Evolutionary conservation across 2,113 vertebrate species (phyloP).

Genomic region (Antidorcas marsupialis): DNA sequence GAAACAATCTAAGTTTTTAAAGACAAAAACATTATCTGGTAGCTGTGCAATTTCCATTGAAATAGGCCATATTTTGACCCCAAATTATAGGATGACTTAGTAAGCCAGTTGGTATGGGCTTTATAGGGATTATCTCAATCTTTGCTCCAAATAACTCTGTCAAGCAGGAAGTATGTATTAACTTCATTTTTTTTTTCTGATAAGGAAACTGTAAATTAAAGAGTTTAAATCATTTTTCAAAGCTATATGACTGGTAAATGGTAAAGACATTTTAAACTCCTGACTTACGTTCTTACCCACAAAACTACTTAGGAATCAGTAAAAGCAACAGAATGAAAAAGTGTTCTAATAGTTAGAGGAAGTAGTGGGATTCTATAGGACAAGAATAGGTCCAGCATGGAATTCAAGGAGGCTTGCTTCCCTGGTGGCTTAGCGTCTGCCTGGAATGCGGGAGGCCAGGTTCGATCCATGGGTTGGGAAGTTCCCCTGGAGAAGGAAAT

Average conservation of each 20-base stretch:
- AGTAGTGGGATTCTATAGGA: not conserved
- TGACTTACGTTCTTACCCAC: not conserved
- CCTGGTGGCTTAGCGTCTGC: too few relatives aligned
- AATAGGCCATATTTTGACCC: not conserved
- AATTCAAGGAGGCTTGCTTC: not conserved
- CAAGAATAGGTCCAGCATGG: not conserved
- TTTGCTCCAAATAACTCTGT: not conserved
- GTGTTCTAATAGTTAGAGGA: not conserved
- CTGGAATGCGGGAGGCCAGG: too few relatives aligned
- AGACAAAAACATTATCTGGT: not conserved
- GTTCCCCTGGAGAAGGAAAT: too few relatives aligned
- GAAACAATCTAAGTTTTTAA: not conserved
- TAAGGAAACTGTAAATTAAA: not conserved
- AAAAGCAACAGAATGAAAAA: not conserved
- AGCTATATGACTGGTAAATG: not conserved
- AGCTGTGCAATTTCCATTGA: not conserved
- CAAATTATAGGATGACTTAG: not conserved
- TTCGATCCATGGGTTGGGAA: too few relatives aligned
- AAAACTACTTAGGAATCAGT: not conserved
- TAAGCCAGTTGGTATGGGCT: not conserved
- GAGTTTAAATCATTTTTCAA: not conserved
- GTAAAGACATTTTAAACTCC: not conserved
- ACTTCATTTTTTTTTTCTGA: not conserved
- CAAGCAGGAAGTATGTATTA: not conserved
- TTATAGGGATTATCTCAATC: not conserved